These are phyloP conservation scores for human (Homo sapiens) DNA, from an alignment of 2,113 vertebrate species.

Conservation along the genomic window DNA sequence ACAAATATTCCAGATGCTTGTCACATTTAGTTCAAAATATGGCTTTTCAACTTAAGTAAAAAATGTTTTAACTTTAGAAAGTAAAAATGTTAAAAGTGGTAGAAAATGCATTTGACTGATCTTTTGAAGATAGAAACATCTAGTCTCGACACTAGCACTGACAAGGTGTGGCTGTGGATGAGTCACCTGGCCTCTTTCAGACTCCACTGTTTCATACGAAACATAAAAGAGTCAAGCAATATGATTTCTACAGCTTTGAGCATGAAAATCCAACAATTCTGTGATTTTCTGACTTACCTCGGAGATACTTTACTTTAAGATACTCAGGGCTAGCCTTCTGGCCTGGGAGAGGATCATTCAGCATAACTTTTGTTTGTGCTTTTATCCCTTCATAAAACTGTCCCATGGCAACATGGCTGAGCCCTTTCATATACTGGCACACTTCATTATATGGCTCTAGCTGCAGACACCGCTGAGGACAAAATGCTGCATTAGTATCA, in stretches of 20 bases:
- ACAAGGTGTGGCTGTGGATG: background rate
- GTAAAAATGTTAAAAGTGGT: background rate
- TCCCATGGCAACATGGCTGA: constrained; percentile 97
- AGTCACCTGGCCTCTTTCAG: background rate
- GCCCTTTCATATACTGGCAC: constrained; percentile 98
- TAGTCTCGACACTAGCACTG: background rate
- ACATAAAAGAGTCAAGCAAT: background rate
- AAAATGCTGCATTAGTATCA: background rate
- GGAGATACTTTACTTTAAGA: constrained; percentile 97
- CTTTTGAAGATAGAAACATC: background rate
- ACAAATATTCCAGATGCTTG: background rate
- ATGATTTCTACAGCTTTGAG: background rate
- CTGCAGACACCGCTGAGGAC: constrained; percentile 93
- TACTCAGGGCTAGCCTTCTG: constrained; percentile 98
- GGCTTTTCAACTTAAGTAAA: background rate
- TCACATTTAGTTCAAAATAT: background rate
- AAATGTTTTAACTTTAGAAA: background rate
- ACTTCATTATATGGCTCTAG: constrained; percentile 97
- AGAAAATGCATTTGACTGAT: background rate
- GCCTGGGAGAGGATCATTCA: constrained; percentile 96
- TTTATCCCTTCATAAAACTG: constrained; percentile 99
- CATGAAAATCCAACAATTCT: rapidly evolving
- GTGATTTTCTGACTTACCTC: constrained; percentile 86
- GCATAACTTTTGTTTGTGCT: constrained; percentile 98
- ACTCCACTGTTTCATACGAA: background rate